Base-by-base conservation (phyloP, 2,888 invertebrate genomes). In the Euplexia lucipara region DNA sequence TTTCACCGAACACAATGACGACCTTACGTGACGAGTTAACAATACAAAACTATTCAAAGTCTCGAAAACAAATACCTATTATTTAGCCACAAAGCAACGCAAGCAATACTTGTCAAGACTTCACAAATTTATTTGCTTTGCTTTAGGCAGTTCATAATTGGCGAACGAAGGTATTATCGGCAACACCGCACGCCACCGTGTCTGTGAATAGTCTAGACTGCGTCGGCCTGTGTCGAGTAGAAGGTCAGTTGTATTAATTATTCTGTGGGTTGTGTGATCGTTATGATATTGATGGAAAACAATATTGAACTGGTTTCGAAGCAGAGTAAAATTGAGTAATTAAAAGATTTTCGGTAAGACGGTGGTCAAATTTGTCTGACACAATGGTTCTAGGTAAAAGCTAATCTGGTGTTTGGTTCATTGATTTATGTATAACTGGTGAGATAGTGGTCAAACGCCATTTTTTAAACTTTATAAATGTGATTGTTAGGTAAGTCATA, bases 41-140 rank as follows among this genome's bases (percentile, higher is more conserved):
- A 76, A 76, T 56, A 52, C 37, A 62, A 32, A 60, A 76, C 52
- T 70, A 63, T 76, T 70, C 56, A 56, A 59, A 45, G 30, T 49
- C 34, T 18, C 5, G 18, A 63, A 45, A 70, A 75, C 70, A 70
- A 76, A 32, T 35, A 8, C n/a, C 41, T 32, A 62, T 63, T 63
- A 71, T 71, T 62, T 37, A 44, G 22, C 26, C 45, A 52, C 77
- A 62, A 62, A 70, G 30, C 51, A 47, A 34, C 8, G 71, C 37
- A 35, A 70, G 56, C 48, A 72, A 71, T 76, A 76, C 63, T 76
- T 71, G 63, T 71, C 63, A 71, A 44, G 56, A 35, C 14, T 70
- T 70, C 26, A 59, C 12, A 20, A 45, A 30, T 41, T 37, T 54
- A 51, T 60, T 62, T 53, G 22, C 34, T 44, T 62, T 62, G 63